Evolutionary conservation across 2,113 vertebrate species (phyloP).

Genomic region (Edolisoma coerulescens): DNA sequence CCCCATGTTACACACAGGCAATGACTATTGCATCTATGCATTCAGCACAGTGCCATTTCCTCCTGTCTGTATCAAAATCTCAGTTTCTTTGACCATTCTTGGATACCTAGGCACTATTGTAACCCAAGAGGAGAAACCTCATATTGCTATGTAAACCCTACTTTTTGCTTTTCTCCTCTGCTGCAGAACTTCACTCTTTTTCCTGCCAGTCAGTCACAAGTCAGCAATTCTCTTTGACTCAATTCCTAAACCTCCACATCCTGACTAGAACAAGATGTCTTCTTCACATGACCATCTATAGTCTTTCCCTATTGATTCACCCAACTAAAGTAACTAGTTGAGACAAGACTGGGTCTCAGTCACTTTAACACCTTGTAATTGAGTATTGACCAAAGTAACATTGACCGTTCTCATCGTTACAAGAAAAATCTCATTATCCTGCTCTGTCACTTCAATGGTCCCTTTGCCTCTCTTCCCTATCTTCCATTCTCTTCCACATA

Average conservation of each 20-base stretch:
- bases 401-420: fast-evolving
- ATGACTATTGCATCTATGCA: neutral
- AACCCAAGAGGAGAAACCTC: neutral
- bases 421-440: neutral
- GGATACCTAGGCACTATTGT: neutral
- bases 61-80: neutral
- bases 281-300: neutral
- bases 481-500: neutral
- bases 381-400: neutral
- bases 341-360: neutral
- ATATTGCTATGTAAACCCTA: neutral
- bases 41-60: neutral
- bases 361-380: neutral
- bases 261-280: neutral
- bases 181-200: neutral
- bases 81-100: neutral
- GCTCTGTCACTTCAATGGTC: neutral
- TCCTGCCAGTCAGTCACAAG: neutral
- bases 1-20: neutral
- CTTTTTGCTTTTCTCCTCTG: neutral
- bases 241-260: neutral
- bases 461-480: neutral
- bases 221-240: neutral
- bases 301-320: neutral
- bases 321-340: neutral